Percentiles rank a stretch among this genome's conserved stretches.
Evolutionary conservation across 2,113 vertebrate genomes (phyloP).

Genomic region (Emydocephalus ijimae): DNA sequence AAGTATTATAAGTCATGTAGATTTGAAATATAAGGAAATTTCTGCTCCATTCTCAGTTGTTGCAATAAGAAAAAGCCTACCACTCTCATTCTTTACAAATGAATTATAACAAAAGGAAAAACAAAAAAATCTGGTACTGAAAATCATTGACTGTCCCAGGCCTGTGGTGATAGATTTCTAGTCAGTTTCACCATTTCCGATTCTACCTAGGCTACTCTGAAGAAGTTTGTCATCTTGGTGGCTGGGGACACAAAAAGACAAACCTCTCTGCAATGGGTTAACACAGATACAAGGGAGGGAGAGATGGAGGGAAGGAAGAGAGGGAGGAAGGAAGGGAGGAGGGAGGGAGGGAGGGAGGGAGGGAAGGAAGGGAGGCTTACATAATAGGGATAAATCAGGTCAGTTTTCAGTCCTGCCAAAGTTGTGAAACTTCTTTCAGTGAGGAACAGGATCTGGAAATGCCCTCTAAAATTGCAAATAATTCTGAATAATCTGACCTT

Average conservation of each 20-base stretch:
- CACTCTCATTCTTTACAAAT: not conserved
- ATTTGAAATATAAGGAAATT: not conserved
- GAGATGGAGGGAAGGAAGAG: not conserved
- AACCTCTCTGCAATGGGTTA: not conserved
- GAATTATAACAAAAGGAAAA: not conserved
- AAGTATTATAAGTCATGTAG: not conserved
- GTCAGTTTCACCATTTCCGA: not conserved
- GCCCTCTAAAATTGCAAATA: not conserved
- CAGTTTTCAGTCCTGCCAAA: not conserved
- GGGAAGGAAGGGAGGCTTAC: not conserved
- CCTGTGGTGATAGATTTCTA: not conserved
- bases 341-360: too few relatives aligned
- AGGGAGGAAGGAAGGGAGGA: too few relatives aligned
- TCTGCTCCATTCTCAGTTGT: not conserved
- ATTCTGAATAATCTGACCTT: not conserved
- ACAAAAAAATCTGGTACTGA: not conserved
- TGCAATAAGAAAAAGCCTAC: not conserved
- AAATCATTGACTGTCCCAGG: not conserved
- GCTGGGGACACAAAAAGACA: not conserved
- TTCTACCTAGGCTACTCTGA: not conserved
- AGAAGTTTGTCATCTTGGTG: not conserved
- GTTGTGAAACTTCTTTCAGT: not conserved
- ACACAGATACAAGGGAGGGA: not conserved
- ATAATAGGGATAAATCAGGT: not conserved
- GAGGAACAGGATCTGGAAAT: not conserved